Evolutionary conservation across 2,888 invertebrate species (phyloP), one percentile per base, ranked within the genome.

Genomic region (Cataglyphis rosenhaueri): DNA sequence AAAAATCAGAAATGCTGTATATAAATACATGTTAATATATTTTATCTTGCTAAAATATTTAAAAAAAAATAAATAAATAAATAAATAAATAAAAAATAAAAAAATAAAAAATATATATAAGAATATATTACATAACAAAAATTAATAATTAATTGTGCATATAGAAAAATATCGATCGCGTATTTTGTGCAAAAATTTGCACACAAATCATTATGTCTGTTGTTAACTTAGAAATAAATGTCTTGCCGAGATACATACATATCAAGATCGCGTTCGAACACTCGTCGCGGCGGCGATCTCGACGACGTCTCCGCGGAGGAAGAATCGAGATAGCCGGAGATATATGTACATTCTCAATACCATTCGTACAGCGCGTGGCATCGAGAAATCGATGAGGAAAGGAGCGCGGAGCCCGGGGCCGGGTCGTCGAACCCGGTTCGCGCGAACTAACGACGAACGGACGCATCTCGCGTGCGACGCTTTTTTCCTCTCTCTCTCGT

Each of bases 361-460:
- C 64, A 62, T 82, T 68, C 68, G 52, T 78, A 84, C 55, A 74
- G 44, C 48, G 70, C 64, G 83, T 76, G 79, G 74, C 83, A 83
- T 81, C 85, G 75, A 84, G 86, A 82, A 86, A 86, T 86, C 83
- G 75, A 52, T 68, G 65, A 71, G 73, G 84, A 84, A 84, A 86
- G 87, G 84, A 85, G 55, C 70, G 55, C 59, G 59, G 35, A 41
- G 55, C 21, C 35, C 52, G 64, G 12, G 65, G 25, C 59, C 10
- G 55, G 85, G 86, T 88, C 83, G 35, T 76, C 48, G 87, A 89
- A 84, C 84, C 71, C 75, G 68, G 62, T 59, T 59, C 38, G 70
- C 71, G 83, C 82, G 66, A 82, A 87, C 81, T 59, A 87, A 61
- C 68, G 78, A 84, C 74, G 79, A 85, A 88, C 73, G 62, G 64